These are phyloP conservation scores for Caenorhabditis brenneri DNA, from an alignment of 1,140 invertebrate genomes.

Conservation along the genomic window DNA sequence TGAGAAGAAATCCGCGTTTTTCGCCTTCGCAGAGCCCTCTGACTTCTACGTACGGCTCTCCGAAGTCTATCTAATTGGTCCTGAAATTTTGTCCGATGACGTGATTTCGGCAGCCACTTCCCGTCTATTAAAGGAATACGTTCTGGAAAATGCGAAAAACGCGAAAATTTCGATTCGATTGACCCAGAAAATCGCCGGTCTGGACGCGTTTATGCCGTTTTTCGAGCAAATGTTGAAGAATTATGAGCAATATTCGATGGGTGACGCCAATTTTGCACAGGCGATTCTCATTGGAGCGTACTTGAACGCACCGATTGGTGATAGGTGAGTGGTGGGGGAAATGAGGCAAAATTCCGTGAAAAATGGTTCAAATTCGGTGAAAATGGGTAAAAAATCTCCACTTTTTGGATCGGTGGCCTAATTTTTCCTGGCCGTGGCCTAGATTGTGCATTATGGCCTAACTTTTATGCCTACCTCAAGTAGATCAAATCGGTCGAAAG, in stretches of 20 bases:
- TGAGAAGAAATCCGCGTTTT: slow-evolving; percentile 56
- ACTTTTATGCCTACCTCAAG: no score
- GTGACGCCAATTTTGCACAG: slow-evolving; percentile 50
- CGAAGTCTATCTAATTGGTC: slow-evolving; percentile 57
- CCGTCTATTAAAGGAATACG: not conserved
- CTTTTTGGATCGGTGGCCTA: no score
- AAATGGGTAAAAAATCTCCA: no score
- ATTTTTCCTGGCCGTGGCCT: no score
- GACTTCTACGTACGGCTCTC: slow-evolving; percentile 55
- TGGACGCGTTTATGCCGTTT: slow-evolving; percentile 61
- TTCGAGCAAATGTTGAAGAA: slow-evolving; percentile 53
- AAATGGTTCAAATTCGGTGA: not conserved
- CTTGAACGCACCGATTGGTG: slow-evolving; percentile 47
- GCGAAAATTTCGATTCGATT: slow-evolving; percentile 45
- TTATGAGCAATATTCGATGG: slow-evolving; percentile 58
- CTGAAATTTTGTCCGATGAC: slow-evolving; percentile 43
- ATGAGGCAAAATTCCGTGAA: not conserved
- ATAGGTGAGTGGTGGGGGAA: not conserved
- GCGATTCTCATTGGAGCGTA: slow-evolving; percentile 56
- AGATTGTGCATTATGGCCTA: no score
- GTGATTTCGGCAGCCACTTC: not conserved
- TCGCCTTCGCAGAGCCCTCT: slow-evolving; percentile 51
- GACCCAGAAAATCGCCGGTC: slow-evolving; percentile 49
- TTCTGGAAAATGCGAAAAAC: not conserved
- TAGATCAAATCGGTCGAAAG: no score